A percentile compares a stretch with the other conserved stretches of the same genome.
Conservation (phyloP, 1,140 invertebrate genomes). For the Drosophila prosaltans region DNA sequence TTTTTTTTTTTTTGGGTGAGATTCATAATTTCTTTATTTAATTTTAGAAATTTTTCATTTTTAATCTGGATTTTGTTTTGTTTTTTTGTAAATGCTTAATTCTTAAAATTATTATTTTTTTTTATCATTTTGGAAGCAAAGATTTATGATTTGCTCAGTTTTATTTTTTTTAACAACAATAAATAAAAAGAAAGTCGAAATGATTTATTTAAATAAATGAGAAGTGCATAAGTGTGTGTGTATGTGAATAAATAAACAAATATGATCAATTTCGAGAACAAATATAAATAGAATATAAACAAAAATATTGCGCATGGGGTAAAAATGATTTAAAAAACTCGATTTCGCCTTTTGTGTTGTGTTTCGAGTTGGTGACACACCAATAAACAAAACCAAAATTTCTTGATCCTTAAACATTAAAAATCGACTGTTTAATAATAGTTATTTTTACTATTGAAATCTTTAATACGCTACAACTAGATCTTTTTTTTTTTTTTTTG, state of each 20-base stretch:
- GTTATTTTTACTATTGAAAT: conserved; percentile 59
- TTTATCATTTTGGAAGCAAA: conserved; percentile 53
- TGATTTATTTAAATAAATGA: conserved; percentile 35
- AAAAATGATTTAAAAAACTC: conserved; percentile 37
- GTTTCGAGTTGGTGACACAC: conserved; percentile 28
- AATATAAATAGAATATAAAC: conserved; percentile 38
- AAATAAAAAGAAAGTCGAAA: conserved; percentile 32
- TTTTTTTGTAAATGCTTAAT: conserved; percentile 47
- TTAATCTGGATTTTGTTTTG: background rate
- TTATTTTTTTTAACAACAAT: conserved; percentile 36
- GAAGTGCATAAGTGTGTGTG: conserved; percentile 7
- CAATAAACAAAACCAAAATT: conserved; percentile 43
- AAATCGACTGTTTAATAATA: conserved; percentile 41
- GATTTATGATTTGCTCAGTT: conserved; percentile 43
- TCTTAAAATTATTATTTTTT: conserved; percentile 26
- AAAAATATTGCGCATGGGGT: background rate
- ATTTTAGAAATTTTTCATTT: conserved; percentile 24
- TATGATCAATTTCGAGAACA: conserved; percentile 44
- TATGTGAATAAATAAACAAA: conserved; percentile 25
- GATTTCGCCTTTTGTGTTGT: conserved; percentile 3
- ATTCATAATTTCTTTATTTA: conserved; percentile 19
- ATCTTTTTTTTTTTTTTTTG: conserved; percentile 47
- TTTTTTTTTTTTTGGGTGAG: conserved; percentile 9
- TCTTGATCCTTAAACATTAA: conserved; percentile 27
- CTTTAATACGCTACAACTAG: conserved; percentile 49